phyloP scores from a whole-genome alignment of 2,113 vertebrate species.

The Anhinga rufa region DNA sequence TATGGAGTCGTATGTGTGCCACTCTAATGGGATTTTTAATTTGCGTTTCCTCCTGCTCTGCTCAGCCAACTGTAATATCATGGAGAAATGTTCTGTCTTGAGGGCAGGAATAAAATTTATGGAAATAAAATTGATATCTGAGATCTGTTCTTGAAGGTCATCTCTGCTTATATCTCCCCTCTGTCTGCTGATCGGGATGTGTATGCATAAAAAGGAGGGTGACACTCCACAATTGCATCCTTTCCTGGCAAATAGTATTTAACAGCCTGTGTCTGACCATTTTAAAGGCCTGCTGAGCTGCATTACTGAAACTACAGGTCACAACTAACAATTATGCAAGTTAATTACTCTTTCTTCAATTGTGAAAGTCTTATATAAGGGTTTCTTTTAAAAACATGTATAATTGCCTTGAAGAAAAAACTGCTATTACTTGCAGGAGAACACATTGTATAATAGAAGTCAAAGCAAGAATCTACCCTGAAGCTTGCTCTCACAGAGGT shows the following conservation, averaged over 20 bases:
- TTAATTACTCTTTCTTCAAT: slow-evolving; percentile 32
- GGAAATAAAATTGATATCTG: background rate
- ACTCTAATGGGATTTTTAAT: background rate
- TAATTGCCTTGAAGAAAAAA: slow-evolving; percentile 32
- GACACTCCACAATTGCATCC: background rate
- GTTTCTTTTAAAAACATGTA: slow-evolving; percentile 22
- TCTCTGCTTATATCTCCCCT: background rate
- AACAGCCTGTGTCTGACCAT: background rate
- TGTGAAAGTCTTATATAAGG: slow-evolving; percentile 33
- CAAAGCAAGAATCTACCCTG: background rate
- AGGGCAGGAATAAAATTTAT: background rate
- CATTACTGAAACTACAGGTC: background rate
- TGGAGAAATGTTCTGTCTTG: slow-evolving; percentile 1
- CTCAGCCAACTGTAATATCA: background rate
- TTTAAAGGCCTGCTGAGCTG: background rate
- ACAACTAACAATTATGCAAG: slow-evolving; percentile 14
- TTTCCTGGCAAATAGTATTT: background rate
- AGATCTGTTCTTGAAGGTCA: background rate
- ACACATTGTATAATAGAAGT: background rate
- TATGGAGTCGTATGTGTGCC: background rate
- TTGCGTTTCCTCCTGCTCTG: background rate
- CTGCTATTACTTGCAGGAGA: background rate
- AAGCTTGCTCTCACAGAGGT: background rate
- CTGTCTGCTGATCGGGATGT: background rate
- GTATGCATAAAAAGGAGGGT: background rate